phyloP scores from a whole-genome alignment of 2,888 invertebrate species.

The Apodemia hepburni region DNA sequence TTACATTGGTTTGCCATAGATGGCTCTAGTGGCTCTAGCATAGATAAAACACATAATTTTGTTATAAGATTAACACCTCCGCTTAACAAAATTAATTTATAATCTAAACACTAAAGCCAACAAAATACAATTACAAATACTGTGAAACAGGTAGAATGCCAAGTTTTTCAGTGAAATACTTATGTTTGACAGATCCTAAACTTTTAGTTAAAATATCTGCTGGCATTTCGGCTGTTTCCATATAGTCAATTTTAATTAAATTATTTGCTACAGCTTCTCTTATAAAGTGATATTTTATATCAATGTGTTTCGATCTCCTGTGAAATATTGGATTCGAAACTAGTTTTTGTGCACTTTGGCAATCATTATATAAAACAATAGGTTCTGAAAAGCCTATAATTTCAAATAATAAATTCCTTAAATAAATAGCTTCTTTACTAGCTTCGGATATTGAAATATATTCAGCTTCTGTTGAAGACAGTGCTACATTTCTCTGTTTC shows the following conservation, averaged over 20 bases:
- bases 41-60: too few species aligned
- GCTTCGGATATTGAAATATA: not conserved
- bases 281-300: not conserved
- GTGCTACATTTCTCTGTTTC: not conserved
- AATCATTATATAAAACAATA: too few species aligned
- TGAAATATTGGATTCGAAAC: not conserved
- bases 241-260: not conserved
- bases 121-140: too few species aligned
- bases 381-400: too few species aligned
- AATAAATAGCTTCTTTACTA: not conserved
- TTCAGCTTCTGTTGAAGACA: not conserved
- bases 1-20: too few species aligned
- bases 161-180: too few species aligned
- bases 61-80: too few species aligned
- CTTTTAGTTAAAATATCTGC: slow-evolving; percentile 32
- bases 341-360: not conserved
- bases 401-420: too few species aligned
- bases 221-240: slow-evolving; percentile 21
- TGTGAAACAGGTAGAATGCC: too few species aligned
- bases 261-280: not conserved
- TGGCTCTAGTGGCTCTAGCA: too few species aligned
- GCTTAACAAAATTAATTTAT: too few species aligned
- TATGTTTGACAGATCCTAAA: slow-evolving; percentile 19
- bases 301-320: not conserved
- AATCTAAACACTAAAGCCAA: too few species aligned